These are phyloP conservation scores for Nasonovia ribisnigri DNA, from an alignment of 2,888 invertebrate genomes.

Conservation along the genomic window DNA sequence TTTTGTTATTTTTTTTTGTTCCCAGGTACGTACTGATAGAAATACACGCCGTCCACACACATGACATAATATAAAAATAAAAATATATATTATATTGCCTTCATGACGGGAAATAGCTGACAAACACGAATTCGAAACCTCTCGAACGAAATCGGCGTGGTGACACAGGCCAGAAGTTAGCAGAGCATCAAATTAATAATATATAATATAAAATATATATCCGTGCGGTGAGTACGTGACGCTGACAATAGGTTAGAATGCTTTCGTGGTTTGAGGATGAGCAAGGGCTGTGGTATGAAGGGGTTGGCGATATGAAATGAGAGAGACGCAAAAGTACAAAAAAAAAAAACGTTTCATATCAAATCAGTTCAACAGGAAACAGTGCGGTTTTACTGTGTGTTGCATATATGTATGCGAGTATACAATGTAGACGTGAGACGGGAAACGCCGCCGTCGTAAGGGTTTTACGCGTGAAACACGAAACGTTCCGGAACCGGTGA, in stretches of 20 bases:
- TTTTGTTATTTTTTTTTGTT: neutral
- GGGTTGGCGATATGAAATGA: neutral
- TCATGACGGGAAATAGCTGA: neutral
- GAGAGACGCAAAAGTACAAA: neutral
- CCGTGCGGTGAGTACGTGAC: slow-evolving; percentile 31
- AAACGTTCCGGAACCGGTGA: slow-evolving; percentile 63
- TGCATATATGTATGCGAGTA: neutral
- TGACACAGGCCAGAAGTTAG: neutral
- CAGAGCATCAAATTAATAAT: neutral
- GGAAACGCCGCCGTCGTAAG: slow-evolving; percentile 6
- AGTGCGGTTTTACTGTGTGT: slow-evolving; percentile 36
- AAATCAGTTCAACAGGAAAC: slow-evolving; percentile 47
- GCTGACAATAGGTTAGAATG: slow-evolving; percentile 29
- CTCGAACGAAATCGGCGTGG: neutral
- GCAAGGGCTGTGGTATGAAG: neutral
- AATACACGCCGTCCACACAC: neutral
- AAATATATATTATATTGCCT: neutral
- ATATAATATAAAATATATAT: slow-evolving; percentile 1
- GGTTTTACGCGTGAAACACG: slow-evolving; percentile 42
- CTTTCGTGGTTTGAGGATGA: neutral
- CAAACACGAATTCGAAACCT: slow-evolving; percentile 17
- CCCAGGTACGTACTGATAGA: neutral
- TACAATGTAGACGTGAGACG: neutral
- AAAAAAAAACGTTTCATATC: neutral
- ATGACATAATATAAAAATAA: neutral